A percentile compares a stretch with the other conserved stretches of the same genome.
phyloP scores from a whole-genome alignment of 2,113 vertebrate genomes.

The Pristiophorus japonicus region DNA sequence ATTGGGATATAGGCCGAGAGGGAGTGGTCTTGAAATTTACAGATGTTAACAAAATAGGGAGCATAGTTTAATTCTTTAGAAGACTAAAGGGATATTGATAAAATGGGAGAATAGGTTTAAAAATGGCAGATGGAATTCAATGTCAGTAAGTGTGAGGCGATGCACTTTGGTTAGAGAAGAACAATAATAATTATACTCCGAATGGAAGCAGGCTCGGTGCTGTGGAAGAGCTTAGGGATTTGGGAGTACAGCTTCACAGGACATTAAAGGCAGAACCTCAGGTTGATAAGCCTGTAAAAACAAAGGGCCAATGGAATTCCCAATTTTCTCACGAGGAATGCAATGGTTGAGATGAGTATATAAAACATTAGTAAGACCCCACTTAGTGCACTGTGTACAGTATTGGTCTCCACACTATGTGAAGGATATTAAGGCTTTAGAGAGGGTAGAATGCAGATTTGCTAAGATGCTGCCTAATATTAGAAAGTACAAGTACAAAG shows the following conservation, averaged over 20 bases:
- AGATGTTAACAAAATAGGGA: background rate
- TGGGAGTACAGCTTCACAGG: background rate
- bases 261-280: background rate
- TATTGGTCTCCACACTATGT: background rate
- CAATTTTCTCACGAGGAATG: background rate
- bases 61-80: background rate
- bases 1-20: background rate
- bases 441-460: background rate
- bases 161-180: background rate
- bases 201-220: background rate
- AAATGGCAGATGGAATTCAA: background rate
- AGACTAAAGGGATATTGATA: background rate
- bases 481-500: background rate
- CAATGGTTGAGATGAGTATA: background rate
- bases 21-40: background rate
- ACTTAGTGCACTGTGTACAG: background rate
- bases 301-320: background rate
- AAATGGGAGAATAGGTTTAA: background rate
- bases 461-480: background rate
- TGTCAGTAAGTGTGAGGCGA: background rate
- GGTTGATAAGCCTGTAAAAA: too few relatives aligned
- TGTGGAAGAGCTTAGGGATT: background rate
- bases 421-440: background rate
- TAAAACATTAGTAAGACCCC: background rate
- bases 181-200: background rate